Evolutionary conservation across 2,113 vertebrate species (phyloP).

Genomic region (Tyrannus savana): DNA sequence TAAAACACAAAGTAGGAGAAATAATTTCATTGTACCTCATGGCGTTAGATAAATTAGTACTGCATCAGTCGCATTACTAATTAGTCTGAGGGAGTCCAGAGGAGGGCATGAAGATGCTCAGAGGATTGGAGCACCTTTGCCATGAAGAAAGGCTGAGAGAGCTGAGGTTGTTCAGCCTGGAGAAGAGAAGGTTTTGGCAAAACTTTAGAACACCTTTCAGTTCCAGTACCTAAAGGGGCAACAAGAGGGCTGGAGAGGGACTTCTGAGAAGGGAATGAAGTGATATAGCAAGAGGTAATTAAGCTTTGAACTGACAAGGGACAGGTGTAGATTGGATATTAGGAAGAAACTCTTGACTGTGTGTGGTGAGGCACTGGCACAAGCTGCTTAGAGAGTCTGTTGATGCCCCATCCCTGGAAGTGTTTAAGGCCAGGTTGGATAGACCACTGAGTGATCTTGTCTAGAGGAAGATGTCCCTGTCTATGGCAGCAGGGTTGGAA

Average conservation of each 20-base stretch:
- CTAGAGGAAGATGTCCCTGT: neutral
- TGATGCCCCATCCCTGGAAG: neutral
- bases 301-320: neutral
- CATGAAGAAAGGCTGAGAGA: neutral
- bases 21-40: neutral
- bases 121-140: neutral
- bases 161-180: neutral
- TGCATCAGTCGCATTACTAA: too few relatives aligned
- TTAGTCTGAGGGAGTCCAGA: neutral
- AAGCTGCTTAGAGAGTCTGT: neutral
- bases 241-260: neutral
- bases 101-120: neutral
- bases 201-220: neutral
- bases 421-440: neutral
- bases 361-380: neutral
- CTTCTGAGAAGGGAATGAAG: neutral
- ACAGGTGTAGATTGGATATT: neutral
- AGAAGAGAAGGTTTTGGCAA: neutral
- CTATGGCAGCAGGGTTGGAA: neutral
- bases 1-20: neutral
- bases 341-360: neutral
- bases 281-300: neutral
- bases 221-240: neutral
- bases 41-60: neutral
- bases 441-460: neutral